Percentiles rank a stretch among this genome's conserved stretches.
Conservation (phyloP, 2,888 invertebrate genomes). For the Deilephila porcellus region DNA sequence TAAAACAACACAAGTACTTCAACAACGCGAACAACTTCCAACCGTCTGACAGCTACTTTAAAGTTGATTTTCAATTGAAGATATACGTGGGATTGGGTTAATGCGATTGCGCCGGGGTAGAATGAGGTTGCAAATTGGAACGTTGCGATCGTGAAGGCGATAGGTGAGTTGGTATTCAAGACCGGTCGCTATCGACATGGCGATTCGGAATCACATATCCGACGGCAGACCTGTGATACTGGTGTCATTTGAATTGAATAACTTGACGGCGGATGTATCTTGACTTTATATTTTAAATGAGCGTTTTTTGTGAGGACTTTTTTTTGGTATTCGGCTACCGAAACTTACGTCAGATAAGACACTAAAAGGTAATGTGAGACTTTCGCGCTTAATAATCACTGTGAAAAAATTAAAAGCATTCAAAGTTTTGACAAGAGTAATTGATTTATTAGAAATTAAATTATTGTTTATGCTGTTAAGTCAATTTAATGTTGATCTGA, state of each 20-base stretch:
- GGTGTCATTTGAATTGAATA: constrained; percentile 69
- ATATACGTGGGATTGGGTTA: constrained; percentile 27
- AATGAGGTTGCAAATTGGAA: constrained; percentile 63
- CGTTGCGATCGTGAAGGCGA: constrained; percentile 56
- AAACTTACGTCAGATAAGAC: not conserved
- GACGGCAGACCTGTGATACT: constrained; percentile 62
- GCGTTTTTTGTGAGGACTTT: constrained; percentile 33
- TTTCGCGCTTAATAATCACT: no score
- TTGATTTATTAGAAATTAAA: no score
- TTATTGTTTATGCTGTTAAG: no score
- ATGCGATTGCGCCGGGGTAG: constrained; percentile 58
- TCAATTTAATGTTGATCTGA: no score
- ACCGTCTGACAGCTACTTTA: not conserved
- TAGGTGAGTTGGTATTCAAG: constrained; percentile 64
- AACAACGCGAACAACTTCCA: not conserved
- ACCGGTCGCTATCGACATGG: constrained; percentile 61
- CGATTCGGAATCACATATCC: constrained; percentile 65
- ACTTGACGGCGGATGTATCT: constrained; percentile 56
- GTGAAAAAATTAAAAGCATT: no score
- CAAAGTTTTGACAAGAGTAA: no score
- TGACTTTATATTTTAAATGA: constrained; percentile 50
- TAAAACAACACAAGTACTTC: not conserved
- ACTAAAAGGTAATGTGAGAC: no score
- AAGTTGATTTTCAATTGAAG: not conserved
- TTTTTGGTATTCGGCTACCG: not conserved